Evolutionary conservation across 2,888 invertebrate genomes (phyloP).

Genomic region (Augochlorella aurata): DNA sequence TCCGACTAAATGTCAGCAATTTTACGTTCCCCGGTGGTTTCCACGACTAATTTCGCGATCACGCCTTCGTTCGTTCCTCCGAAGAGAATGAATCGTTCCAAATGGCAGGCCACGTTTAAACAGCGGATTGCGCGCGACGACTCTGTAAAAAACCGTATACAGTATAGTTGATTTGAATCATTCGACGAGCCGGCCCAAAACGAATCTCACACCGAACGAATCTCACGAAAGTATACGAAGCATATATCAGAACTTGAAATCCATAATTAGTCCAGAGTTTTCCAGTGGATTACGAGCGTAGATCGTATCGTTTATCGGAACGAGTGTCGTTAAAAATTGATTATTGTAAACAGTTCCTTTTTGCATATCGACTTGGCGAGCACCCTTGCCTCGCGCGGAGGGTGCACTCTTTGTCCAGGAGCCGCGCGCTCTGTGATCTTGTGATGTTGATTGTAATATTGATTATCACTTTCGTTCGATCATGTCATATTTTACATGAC

Average conservation of each 20-base stretch:
- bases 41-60: background rate
- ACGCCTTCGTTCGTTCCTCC: background rate
- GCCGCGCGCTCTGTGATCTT: slow-evolving; percentile 62
- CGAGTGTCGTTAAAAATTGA: slow-evolving; percentile 58
- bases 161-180: slow-evolving; percentile 70
- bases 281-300: slow-evolving; percentile 62
- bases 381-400: slow-evolving; percentile 18
- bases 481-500: slow-evolving; percentile 63
- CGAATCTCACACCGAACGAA: slow-evolving; percentile 70
- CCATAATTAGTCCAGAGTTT: slow-evolving; percentile 65
- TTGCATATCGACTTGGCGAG: slow-evolving; percentile 68
- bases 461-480: slow-evolving; percentile 65
- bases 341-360: slow-evolving; percentile 72
- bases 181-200: slow-evolving; percentile 75
- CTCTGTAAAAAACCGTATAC: slow-evolving; percentile 62
- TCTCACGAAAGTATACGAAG: slow-evolving; percentile 80
- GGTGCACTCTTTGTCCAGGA: slow-evolving; percentile 53
- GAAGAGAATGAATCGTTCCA: background rate
- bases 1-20: background rate
- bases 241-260: slow-evolving; percentile 65
- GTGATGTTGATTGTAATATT: slow-evolving; percentile 69
- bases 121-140: slow-evolving; percentile 58
- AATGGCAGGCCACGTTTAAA: slow-evolving; percentile 46
- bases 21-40: background rate
- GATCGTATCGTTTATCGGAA: slow-evolving; percentile 62